A percentile compares a stretch with the other conserved stretches of the same genome.
Evolutionary conservation across 2,113 vertebrate genomes (phyloP).

Genomic region (Crotalus horridus): DNA sequence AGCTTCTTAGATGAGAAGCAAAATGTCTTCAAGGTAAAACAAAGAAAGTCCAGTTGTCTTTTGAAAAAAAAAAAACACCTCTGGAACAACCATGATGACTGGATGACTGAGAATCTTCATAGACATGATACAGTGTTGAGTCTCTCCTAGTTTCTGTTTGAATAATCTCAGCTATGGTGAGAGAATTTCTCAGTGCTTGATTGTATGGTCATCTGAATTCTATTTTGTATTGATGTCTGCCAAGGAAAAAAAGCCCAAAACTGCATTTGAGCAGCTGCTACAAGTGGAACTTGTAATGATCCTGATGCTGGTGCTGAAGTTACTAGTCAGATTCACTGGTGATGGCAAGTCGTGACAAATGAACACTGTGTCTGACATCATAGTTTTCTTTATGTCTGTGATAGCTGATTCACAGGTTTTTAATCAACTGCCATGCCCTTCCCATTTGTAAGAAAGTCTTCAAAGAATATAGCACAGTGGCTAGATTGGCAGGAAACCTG

Average conservation of each 20-base stretch:
- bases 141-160: background rate
- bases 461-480: background rate
- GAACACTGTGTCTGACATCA: background rate
- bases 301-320: background rate
- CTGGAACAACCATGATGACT: no score
- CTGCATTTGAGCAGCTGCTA: background rate
- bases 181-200: background rate
- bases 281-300: background rate
- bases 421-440: background rate
- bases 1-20: no score
- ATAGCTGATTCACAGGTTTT: background rate
- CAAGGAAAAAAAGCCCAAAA: background rate
- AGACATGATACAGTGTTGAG: background rate
- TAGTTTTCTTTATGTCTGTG: background rate
- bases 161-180: background rate
- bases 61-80: no score
- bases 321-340: background rate
- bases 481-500: background rate
- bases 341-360: background rate
- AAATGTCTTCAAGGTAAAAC: no score
- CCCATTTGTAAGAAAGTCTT: background rate
- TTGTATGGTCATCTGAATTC: background rate
- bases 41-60: no score
- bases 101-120: no score
- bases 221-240: background rate